A percentile compares a stretch with the other conserved stretches of the same genome.
Evolutionary conservation across 2,888 invertebrate genomes (phyloP).

Genomic region (Tenthredo mesomela): DNA sequence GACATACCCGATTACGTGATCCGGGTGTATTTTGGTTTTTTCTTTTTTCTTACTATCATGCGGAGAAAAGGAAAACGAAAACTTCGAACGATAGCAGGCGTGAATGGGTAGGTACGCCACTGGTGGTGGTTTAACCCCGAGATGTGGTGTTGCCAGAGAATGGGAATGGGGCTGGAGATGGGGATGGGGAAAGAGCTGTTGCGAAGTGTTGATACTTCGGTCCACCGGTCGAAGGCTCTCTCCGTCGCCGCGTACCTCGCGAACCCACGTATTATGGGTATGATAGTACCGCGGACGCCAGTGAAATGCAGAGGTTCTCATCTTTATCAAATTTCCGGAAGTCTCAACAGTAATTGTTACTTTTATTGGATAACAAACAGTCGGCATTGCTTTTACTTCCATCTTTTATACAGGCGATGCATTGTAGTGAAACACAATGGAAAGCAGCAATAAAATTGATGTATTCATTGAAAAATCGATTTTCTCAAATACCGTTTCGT

Average conservation of each 20-base stretch:
- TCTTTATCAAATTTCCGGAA: neutral
- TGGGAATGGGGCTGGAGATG: slow-evolving; percentile 36
- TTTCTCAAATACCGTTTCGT: neutral
- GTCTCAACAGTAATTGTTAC: neutral
- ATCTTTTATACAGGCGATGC: neutral
- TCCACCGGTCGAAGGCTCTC: slow-evolving; percentile 54
- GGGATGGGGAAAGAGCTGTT: slow-evolving; percentile 54
- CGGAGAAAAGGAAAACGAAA: neutral
- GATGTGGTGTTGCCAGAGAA: slow-evolving; percentile 28
- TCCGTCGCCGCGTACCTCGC: slow-evolving; percentile 43
- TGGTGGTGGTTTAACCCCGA: slow-evolving; percentile 48
- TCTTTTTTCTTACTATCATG: slow-evolving; percentile 21
- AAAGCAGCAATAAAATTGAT: neutral
- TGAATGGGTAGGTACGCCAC: slow-evolving; percentile 33
- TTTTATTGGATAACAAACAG: neutral
- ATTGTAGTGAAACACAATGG: neutral
- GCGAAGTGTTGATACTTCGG: slow-evolving; percentile 65
- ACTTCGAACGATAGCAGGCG: neutral
- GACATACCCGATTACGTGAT: slow-evolving; percentile 41
- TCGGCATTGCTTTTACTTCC: neutral
- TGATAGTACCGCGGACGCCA: slow-evolving; percentile 2
- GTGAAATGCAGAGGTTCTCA: slow-evolving; percentile 44
- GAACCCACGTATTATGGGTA: slow-evolving; percentile 19
- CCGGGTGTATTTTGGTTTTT: neutral
- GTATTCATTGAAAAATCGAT: neutral